Evolutionary conservation across 2,113 vertebrate genomes (phyloP).

Genomic region (Dromaius novaehollandiae): DNA sequence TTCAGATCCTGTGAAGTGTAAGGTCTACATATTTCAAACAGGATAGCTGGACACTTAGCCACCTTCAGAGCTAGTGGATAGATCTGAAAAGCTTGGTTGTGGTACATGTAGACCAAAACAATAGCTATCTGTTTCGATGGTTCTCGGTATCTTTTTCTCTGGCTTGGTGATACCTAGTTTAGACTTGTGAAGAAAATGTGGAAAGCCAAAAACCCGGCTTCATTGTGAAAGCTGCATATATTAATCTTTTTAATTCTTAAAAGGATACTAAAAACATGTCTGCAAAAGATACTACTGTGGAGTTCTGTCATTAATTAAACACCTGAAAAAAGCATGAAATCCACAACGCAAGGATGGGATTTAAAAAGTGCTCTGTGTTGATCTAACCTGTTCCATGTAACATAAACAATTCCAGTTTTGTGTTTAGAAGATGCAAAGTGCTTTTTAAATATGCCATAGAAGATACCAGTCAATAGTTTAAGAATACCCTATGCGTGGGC

Average conservation of each 20-base stretch:
- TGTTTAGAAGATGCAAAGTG: background rate
- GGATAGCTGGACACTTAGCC: background rate
- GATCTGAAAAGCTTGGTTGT: background rate
- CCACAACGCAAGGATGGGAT: background rate
- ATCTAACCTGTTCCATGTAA: background rate
- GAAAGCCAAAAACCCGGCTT: background rate
- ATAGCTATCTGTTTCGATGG: background rate
- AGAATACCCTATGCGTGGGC: background rate
- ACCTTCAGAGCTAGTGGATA: background rate
- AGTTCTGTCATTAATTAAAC: slow-evolving; percentile 11
- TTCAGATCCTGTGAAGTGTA: background rate
- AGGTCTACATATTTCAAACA: rapidly evolving
- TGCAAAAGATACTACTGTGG: background rate
- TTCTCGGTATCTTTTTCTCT: background rate
- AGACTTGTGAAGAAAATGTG: background rate
- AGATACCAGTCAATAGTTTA: background rate
- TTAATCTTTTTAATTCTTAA: background rate
- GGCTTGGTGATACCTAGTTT: background rate
- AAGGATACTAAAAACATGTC: background rate
- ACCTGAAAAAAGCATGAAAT: slow-evolving; percentile 28
- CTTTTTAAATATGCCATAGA: background rate
- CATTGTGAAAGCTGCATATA: background rate
- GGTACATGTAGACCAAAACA: background rate
- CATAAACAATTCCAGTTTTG: background rate
- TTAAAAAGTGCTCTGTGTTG: background rate